Base-by-base conservation (phyloP, 2,888 invertebrate genomes). In the Labia minor region DNA sequence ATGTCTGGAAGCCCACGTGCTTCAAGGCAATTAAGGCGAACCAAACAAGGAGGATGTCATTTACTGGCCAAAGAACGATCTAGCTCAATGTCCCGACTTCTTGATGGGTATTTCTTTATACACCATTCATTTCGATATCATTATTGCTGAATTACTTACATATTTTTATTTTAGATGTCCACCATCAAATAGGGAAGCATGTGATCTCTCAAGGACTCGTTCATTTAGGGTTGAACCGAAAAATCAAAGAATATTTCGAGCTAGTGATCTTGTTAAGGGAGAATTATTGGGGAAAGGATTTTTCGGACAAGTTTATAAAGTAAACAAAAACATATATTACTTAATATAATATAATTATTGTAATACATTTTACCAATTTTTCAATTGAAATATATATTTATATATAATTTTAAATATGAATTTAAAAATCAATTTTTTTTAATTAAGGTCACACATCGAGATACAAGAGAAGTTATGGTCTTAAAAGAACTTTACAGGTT, bases 381-480 rank as follows among this genome's bases (percentile, higher is more conserved):
- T n/a, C n/a, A n/a, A n/a, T n/a, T n/a, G n/a, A n/a, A n/a, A n/a
- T n/a, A n/a, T n/a, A n/a, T n/a, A n/a, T n/a, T n/a, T n/a, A n/a
- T n/a, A n/a, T n/a, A n/a, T n/a, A n/a, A n/a, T n/a, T n/a, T n/a
- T n/a, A n/a, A n/a, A n/a, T n/a, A n/a, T n/a, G n/a, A n/a, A n/a
- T n/a, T n/a, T n/a, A n/a, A n/a, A n/a, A n/a, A 26, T 26, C 8
- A 14, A 11, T 10, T 49, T 49, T 49, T 49, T 49, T 4, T 49
- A n/a, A 8, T 49, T 49, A n/a, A 49, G 49, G 94, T 95, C 67
- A 95, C 93, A 0, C 95, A 95, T 76, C 85, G 89, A 65, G 87
- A 89, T 72, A 94, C 94, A 0, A 88, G 88, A 70, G 95, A 96
- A 79, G 89, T 94, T 62, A 95, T 96, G 95, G 95, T 96, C 72